A percentile compares a stretch with the other conserved stretches of the same genome.
phyloP scores from a whole-genome alignment of 2,888 invertebrate genomes.

The Hololepta plana region DNA sequence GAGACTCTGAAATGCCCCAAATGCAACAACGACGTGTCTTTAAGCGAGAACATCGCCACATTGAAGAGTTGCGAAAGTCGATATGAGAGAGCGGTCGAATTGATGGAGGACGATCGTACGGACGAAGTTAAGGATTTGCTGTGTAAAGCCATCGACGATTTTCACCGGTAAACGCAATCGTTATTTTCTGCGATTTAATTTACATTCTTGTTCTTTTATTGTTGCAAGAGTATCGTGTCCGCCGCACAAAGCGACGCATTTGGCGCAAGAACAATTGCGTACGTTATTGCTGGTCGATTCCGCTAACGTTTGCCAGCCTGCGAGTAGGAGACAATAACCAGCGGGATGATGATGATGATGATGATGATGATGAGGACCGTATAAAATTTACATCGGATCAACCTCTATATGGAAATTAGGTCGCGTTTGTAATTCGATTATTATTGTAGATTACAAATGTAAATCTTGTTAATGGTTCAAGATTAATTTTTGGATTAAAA shows the following conservation, averaged over 20 bases:
- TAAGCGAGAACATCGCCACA: constrained; percentile 26
- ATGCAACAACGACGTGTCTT: constrained; percentile 31
- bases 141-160: constrained; percentile 37
- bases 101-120: constrained; percentile 34
- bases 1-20: constrained; percentile 29
- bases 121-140: constrained; percentile 36
- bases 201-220: no score
- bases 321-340: background rate
- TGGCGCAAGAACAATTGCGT: constrained; percentile 51
- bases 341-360: no score
- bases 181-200: no score
- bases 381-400: no score
- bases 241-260: constrained; percentile 48
- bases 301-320: constrained; percentile 29
- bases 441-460: no score
- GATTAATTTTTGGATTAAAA: no score
- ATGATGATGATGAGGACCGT: no score
- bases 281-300: constrained; percentile 44
- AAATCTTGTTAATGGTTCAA: no score
- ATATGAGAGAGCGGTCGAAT: constrained; percentile 27
- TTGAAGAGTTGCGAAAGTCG: constrained; percentile 30
- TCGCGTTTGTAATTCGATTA: no score
- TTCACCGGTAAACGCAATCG: constrained; percentile 29
- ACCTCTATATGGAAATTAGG: no score
- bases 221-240: constrained; percentile 33